A percentile compares a stretch with the other conserved stretches of the same genome.
Conservation (phyloP, 2,888 invertebrate genomes). For the Cybosia mesomella region DNA sequence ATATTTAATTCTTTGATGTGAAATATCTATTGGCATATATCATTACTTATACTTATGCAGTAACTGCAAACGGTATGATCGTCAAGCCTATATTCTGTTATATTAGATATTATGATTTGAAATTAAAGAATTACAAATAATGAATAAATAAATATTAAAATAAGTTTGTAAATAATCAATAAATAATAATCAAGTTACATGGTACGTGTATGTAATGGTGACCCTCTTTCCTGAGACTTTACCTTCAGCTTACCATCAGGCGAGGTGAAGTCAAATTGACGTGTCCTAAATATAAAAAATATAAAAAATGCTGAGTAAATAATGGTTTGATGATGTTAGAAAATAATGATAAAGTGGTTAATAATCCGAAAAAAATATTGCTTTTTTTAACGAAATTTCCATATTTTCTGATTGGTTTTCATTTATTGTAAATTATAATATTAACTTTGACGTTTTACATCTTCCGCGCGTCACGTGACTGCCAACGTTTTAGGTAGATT, state of each 20-base stretch:
- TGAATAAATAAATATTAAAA: neutral
- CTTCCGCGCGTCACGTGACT: neutral
- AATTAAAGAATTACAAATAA: too few relatives aligned
- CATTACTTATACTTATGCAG: neutral
- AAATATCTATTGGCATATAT: neutral
- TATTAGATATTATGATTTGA: too few relatives aligned
- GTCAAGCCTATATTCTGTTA: neutral
- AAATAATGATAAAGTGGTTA: too few relatives aligned
- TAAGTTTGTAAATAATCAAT: neutral
- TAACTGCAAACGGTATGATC: neutral
- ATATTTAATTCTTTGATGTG: slow-evolving; percentile 24
- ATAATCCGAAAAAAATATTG: too few relatives aligned
- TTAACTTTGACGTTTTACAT: neutral
- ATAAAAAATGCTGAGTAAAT: too few relatives aligned
- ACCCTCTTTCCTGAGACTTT: too few relatives aligned
- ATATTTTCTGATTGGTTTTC: neutral
- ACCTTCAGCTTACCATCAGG: too few relatives aligned
- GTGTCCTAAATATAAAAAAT: too few relatives aligned
- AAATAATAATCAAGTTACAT: neutral
- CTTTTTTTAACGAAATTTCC: neutral
- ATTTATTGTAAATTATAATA: neutral
- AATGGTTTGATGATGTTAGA: too few relatives aligned
- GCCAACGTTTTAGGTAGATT: too few relatives aligned
- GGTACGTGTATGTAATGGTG: too few relatives aligned
- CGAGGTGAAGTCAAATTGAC: too few relatives aligned